A percentile compares a stretch with the other conserved stretches of the same genome.
Conservation (phyloP, 92 coral and sea anemone species). For the Umimayanthus kanabou region DNA sequence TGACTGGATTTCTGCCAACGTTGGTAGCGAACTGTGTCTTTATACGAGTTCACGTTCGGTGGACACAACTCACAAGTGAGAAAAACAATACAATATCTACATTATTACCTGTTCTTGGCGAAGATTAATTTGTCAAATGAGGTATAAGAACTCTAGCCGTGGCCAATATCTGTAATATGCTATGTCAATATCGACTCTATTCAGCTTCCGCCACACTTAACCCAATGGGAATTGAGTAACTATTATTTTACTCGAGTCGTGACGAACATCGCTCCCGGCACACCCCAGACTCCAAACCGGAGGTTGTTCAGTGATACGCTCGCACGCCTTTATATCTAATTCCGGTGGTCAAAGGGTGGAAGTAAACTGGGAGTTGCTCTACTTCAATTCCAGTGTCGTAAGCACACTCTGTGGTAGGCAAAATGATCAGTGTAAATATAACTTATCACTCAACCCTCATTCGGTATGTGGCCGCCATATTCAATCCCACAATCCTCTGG, state of each 20-base stretch:
- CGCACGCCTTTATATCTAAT: conserved; percentile 19
- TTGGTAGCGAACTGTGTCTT: conserved; percentile 2
- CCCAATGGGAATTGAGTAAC: conserved; percentile 25
- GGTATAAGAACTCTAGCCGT: not conserved
- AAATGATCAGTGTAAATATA: not conserved
- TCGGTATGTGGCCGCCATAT: not conserved
- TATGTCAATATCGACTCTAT: conserved; percentile 24
- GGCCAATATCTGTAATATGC: conserved; percentile 29
- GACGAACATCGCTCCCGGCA: conserved; percentile 28
- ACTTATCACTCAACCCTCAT: not conserved
- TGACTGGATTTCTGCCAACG: not conserved
- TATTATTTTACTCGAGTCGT: not conserved
- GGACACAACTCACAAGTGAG: not conserved
- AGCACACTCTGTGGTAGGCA: not conserved
- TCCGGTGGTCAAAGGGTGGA: not conserved
- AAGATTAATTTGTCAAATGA: conserved; percentile 28
- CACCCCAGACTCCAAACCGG: conserved; percentile 35
- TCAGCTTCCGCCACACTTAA: conserved; percentile 27
- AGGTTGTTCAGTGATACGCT: conserved; percentile 2
- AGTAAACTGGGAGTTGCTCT: conserved; percentile 24
- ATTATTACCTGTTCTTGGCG: conserved; percentile 4
- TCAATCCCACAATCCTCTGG: conserved; percentile 11
- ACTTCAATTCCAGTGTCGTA: not conserved
- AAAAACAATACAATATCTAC: conserved; percentile 29
- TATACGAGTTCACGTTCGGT: not conserved